Conservation (phyloP, 2,797 vertebrate genomes). For the Brachyrhaphis roseni region DNA sequence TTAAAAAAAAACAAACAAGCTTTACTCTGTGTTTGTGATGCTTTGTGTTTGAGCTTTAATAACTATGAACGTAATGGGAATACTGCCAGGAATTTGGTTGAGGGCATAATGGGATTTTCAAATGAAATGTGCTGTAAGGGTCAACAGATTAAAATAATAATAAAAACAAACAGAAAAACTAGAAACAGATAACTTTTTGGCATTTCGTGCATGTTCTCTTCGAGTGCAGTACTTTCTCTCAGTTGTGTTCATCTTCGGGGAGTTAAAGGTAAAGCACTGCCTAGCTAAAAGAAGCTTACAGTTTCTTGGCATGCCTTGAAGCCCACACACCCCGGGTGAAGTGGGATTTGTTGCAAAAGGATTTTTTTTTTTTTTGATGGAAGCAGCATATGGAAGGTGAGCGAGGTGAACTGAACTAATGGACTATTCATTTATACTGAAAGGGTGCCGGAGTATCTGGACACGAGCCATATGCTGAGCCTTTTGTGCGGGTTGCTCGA, state of each 20-base stretch:
- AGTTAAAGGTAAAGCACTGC: slow-evolving; percentile 35
- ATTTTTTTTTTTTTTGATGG: slow-evolving; percentile 63
- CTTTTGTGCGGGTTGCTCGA: slow-evolving; percentile 37
- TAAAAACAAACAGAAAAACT: not conserved
- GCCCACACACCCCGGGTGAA: slow-evolving; percentile 68
- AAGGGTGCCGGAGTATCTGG: slow-evolving; percentile 51
- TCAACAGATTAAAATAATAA: slow-evolving; percentile 10
- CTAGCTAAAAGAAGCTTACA: slow-evolving; percentile 37
- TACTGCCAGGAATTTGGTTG: not conserved
- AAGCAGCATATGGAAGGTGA: slow-evolving; percentile 51
- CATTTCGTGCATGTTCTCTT: slow-evolving; percentile 12
- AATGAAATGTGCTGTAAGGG: not conserved
- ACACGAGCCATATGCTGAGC: slow-evolving; percentile 40
- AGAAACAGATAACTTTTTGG: not conserved
- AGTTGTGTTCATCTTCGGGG: slow-evolving; percentile 40
- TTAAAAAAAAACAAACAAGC: not conserved
- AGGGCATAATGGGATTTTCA: slow-evolving; percentile 9
- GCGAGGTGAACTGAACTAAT: slow-evolving; percentile 59
- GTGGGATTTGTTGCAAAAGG: slow-evolving; percentile 62
- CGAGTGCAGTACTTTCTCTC: not conserved
- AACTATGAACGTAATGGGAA: slow-evolving; percentile 12
- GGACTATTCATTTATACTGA: slow-evolving; percentile 66
- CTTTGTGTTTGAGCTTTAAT: slow-evolving; percentile 13
- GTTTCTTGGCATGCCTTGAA: slow-evolving; percentile 58
- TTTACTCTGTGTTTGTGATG: slow-evolving; percentile 1